These are phyloP conservation scores for Ostrea edulis DNA, from an alignment of 1,140 invertebrate species.

Conservation along the genomic window DNA sequence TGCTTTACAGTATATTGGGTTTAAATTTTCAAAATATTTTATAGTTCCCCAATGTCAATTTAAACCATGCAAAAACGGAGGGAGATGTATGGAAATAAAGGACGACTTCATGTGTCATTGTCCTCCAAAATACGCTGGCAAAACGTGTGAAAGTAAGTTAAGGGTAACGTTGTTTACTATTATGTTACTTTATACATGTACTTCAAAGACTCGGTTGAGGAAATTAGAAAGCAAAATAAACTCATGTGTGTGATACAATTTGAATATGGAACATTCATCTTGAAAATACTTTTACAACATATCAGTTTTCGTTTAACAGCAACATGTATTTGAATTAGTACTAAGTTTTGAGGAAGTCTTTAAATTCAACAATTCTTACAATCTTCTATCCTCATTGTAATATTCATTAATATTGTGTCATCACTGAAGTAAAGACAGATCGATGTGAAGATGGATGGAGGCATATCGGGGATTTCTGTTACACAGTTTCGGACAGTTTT, in stretches of 20 bases:
- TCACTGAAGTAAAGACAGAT: background rate
- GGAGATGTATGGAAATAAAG: background rate
- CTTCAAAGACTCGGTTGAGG: no score
- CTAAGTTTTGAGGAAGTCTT: no score
- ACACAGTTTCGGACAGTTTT: background rate
- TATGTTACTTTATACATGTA: no score
- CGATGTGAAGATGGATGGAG: background rate
- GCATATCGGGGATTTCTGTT: background rate
- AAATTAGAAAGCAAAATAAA: no score
- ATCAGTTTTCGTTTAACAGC: no score
- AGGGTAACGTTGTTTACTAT: background rate
- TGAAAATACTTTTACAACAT: no score
- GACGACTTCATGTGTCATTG: constrained; percentile 6
- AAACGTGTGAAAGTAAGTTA: background rate
- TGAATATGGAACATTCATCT: no score
- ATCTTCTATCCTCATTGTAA: no score
- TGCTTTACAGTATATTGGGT: no score
- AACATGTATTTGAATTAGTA: no score
- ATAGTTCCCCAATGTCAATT: constrained; percentile 16
- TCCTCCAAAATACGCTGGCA: background rate
- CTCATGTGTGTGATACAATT: no score
- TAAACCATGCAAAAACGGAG: background rate
- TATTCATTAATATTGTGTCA: background rate
- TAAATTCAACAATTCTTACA: no score
- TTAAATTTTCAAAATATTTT: background rate